Base-by-base conservation (phyloP, 2,113 vertebrate species). In the Hemichromis elongatus region DNA sequence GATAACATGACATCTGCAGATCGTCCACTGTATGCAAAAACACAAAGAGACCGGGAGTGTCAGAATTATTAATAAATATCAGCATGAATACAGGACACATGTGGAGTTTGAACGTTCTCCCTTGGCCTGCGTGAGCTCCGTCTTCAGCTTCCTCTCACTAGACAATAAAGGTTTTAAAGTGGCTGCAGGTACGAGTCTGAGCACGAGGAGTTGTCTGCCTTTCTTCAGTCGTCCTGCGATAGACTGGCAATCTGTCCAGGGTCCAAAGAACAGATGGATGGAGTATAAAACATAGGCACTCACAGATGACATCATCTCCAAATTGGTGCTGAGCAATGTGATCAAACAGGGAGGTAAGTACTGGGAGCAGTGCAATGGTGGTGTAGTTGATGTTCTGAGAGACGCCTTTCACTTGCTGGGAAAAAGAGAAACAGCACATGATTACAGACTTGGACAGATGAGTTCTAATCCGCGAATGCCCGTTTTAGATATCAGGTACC, bases 351-450 rank as follows among this genome's bases (percentile, higher is more conserved):
- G 98, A 98, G 63, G 97, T 99, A 10, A 99, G 97, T 14, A 99
- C 97, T 0, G 98, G 98, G 19, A 99, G 96, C 61, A 99, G 96
- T 7, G 97, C 98, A 52, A 98, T 97, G 0, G 98, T 98, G 30
- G 98, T 98, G 96, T 99, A 99, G 95, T 97, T 98, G 85, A 99
- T 97, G 91, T 99, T 99, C 95, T 99, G 98, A 53, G 97, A 96
- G 45, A 98, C 98, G 0, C 98, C 98, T 94, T 98, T 98, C 61
- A 98, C 98, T 87, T 96, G 96, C 95, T 96, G 77, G 33, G 57
- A 86, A 82, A 7, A 3, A 66, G 18, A 90, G 11, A 90, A 33
- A 63, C 21, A 53, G 54, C 10, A 81, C 4, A 53, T 21, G 7
- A 53, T 70, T 14, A 75, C 9, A 6, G 28, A 79, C 57, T 52